phyloP scores from a whole-genome alignment of 1,140 invertebrate species.

The Hycleus cichorii region DNA sequence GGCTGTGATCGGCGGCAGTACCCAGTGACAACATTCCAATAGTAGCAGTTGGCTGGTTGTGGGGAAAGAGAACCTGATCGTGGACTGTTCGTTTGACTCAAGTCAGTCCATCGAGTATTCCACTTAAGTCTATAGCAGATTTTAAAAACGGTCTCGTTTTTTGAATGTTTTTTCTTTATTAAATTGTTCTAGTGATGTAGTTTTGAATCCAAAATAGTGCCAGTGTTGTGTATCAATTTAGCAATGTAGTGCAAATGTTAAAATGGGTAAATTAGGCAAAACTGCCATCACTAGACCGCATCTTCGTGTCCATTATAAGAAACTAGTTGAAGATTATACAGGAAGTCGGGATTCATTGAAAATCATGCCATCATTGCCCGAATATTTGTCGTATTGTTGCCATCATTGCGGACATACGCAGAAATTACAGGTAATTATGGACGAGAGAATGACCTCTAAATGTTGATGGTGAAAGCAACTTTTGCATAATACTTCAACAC shows the following conservation, averaged over 20 bases:
- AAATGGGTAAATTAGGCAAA: constrained; percentile 48
- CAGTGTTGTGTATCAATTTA: not conserved
- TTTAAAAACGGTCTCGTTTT: not conserved
- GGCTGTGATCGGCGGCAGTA: constrained; percentile 24
- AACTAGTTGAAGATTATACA: constrained; percentile 50
- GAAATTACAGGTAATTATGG: constrained; percentile 50
- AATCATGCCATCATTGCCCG: constrained; percentile 45
- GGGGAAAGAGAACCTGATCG: not conserved
- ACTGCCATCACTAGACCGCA: constrained; percentile 30
- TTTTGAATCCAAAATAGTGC: not conserved
- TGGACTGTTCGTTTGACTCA: no score
- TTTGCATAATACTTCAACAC: not conserved
- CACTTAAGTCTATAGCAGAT: no score
- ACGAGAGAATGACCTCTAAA: constrained; percentile 4
- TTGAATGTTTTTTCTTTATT: not conserved
- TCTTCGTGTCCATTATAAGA: constrained; percentile 53
- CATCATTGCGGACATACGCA: constrained; percentile 56
- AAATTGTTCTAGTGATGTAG: not conserved
- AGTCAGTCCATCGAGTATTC: no score
- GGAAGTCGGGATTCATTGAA: constrained; percentile 30
- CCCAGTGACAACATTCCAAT: constrained; percentile 32
- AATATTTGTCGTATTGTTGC: constrained; percentile 57
- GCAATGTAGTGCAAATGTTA: constrained; percentile 4
- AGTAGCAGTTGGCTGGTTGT: constrained; percentile 2
- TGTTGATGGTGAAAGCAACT: constrained; percentile 6